Evolutionary conservation across 2,888 invertebrate genomes (phyloP), one percentile per base, ranked within the genome.

Genomic region (Apotomis capreana): DNA sequence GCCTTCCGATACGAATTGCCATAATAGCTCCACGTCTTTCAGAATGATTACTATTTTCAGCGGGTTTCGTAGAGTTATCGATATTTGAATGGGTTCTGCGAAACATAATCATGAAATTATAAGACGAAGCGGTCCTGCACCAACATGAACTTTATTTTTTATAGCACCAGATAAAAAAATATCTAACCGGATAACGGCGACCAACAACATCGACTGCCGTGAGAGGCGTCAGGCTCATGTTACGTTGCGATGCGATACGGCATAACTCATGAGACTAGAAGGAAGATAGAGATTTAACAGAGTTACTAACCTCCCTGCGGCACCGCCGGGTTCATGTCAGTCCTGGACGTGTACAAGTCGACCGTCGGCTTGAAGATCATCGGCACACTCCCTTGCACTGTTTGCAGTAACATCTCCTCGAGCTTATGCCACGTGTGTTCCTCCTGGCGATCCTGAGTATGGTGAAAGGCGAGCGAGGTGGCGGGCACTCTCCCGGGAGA

Each of bases 351-450:
- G 83, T 96, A 96, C 68, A 98, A 91, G 76, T 96, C 96, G 44
- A 96, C 91, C 1, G 96, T 95, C 0, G 98, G 97, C 82, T 96
- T 96, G 86, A 97, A 97, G 76, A 96, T 95, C 92, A 96, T 95
- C 5, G 96, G 95, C 36, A 95, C 92, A 3, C 94, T 92, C 63
- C 96, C 96, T 72, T 95, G 95, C 3, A 95, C 95, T 74, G 95
- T 96, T 74, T 95, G 95, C 5, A 97, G 92, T 37, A 97, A 85
- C 90, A 96, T 95, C 88, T 97, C 96, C 85, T 97, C 97, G 49
- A 97, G 92, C 82, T 95, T 95, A 72, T 93, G 92, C 97, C 97
- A 97, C 68, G 79, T 78, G 60, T 15, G 77, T 5, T 68, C 49
- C 44, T 65, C 37, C 13, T 54, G 61, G n/a, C 60, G 55, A 72